A percentile compares a stretch with the other conserved stretches of the same genome.
Evolutionary conservation across 2,113 vertebrate genomes (phyloP).

Genomic region (Rafetus swinhoei): DNA sequence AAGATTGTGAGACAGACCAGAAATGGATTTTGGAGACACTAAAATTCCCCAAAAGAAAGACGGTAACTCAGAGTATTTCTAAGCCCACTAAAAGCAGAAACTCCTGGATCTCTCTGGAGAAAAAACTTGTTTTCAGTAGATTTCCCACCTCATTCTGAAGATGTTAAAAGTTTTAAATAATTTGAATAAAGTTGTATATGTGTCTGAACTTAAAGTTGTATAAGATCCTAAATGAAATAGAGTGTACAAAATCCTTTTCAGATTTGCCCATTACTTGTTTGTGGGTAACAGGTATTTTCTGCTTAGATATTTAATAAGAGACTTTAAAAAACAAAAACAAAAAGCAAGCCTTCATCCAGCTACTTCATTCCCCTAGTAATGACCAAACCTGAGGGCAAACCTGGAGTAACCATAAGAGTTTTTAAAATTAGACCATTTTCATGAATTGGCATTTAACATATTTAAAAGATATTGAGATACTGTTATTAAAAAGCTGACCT

Average conservation of each 20-base stretch:
- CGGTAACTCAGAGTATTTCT: rapidly evolving
- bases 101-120: neutral
- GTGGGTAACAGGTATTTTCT: neutral
- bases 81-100: neutral
- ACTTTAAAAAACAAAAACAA: neutral
- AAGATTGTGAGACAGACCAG: neutral
- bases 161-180: neutral
- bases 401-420: neutral
- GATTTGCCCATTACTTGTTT: neutral
- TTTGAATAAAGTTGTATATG: neutral
- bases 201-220: neutral
- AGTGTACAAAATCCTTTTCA: neutral
- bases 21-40: neutral
- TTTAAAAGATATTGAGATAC: neutral
- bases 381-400: neutral
- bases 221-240: rapidly evolving
- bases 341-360: neutral
- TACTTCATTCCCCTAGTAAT: neutral
- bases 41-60: neutral
- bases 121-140: neutral
- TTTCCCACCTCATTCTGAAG: neutral
- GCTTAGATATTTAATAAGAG: neutral
- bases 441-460: neutral
- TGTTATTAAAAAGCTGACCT: neutral
- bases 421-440: neutral